A percentile compares a stretch with the other conserved stretches of the same genome.
Conservation (phyloP, 2,113 vertebrate genomes). For the Sinocyclocheilus grahami region DNA sequence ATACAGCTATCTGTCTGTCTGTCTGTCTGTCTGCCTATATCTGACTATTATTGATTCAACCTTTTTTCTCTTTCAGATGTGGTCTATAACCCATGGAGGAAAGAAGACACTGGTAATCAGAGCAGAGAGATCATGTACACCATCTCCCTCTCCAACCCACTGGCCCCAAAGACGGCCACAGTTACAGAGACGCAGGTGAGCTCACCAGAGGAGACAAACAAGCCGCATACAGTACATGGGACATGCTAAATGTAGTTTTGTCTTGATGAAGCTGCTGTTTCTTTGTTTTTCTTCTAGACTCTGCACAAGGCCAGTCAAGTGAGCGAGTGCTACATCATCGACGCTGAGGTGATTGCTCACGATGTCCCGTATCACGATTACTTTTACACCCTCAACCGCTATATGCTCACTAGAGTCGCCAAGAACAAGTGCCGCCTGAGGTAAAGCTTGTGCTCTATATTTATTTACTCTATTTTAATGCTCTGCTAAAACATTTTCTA, state of each 20-base stretch:
- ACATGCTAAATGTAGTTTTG: not conserved
- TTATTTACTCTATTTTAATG: conserved; percentile 57
- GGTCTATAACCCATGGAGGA: conserved; percentile 95
- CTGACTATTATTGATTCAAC: not conserved
- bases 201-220: not conserved
- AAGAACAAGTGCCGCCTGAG: conserved; percentile 93
- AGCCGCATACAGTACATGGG: not conserved
- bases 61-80: conserved; percentile 77
- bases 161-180: conserved; percentile 95
- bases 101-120: conserved; percentile 92
- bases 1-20: not conserved
- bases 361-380: conserved; percentile 98
- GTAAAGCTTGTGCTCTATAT: conserved; percentile 61
- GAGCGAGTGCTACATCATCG: conserved; percentile 96
- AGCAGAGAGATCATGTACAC: conserved; percentile 94
- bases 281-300: conserved; percentile 75
- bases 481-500: not conserved
- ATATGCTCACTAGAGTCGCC: conserved; percentile 95
- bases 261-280: not conserved
- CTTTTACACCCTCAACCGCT: conserved; percentile 99
- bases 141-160: conserved; percentile 92
- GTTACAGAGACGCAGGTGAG: conserved; percentile 93
- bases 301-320: conserved; percentile 97
- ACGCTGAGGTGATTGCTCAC: conserved; percentile 95
- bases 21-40: not conserved